phyloP scores from a whole-genome alignment of 2,797 vertebrate genomes.

The Pseudochaenichthys georgianus region DNA sequence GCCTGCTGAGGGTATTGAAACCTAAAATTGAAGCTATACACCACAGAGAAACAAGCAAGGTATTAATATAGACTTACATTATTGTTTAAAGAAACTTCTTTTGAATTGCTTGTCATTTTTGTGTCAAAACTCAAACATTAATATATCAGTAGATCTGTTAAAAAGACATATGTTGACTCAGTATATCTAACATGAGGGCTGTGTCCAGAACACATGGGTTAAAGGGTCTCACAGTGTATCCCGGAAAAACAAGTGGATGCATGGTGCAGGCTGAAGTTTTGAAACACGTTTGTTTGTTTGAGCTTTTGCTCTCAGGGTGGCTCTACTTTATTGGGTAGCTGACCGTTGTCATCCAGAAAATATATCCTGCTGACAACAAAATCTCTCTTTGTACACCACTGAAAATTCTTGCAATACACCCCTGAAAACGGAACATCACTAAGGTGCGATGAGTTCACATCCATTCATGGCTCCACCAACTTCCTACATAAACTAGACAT shows the following conservation, averaged over 20 bases:
- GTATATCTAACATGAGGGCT: background rate
- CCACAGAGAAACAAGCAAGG: background rate
- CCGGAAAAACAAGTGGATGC: constrained; percentile 14
- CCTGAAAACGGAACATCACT: constrained; percentile 3
- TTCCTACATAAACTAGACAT: background rate
- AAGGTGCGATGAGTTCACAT: constrained; percentile 5
- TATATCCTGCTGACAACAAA: constrained; percentile 6
- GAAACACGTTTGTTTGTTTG: constrained; percentile 32
- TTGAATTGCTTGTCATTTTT: background rate
- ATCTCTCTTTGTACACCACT: background rate
- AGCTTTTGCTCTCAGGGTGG: constrained; percentile 31
- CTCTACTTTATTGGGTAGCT: constrained; percentile 28
- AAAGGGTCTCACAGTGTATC: constrained; percentile 26
- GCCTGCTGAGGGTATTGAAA: background rate
- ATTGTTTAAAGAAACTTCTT: background rate
- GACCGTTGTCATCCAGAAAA: constrained; percentile 34
- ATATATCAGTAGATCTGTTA: constrained; percentile 17
- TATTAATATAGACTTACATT: background rate
- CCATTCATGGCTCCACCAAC: background rate
- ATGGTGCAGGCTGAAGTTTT: constrained; percentile 31
- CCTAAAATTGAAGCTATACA: background rate
- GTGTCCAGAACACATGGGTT: constrained; percentile 12
- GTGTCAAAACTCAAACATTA: background rate
- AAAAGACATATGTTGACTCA: background rate
- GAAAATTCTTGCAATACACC: background rate